Percentiles rank a stretch among this genome's conserved stretches.
phyloP scores from a whole-genome alignment of 2,113 vertebrate genomes.

The Sinocyclocheilus maitianheensis region DNA sequence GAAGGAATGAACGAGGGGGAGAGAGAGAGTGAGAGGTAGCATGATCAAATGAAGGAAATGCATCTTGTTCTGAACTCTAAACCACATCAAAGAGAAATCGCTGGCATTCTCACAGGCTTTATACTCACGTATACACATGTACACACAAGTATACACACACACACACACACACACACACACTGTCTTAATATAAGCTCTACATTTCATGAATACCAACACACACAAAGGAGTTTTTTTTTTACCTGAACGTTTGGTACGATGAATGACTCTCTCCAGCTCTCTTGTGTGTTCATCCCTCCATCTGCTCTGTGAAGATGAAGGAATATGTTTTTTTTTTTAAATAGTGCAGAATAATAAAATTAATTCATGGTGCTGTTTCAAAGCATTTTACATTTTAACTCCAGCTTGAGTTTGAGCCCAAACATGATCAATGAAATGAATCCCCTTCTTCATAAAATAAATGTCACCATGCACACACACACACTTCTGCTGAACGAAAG shows the following conservation, averaged over 20 bases:
- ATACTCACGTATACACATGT: slow-evolving; percentile 31
- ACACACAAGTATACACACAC: slow-evolving; percentile 31
- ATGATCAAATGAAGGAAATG: slow-evolving; percentile 39
- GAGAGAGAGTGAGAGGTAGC: slow-evolving; percentile 38
- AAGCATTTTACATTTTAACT: slow-evolving; percentile 34
- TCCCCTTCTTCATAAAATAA: slow-evolving; percentile 24
- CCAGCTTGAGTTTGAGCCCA: neutral
- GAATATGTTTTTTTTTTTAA: neutral
- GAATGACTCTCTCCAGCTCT: slow-evolving; percentile 51
- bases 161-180: slow-evolving; percentile 29
- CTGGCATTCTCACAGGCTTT: slow-evolving; percentile 31
- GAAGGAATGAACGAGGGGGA: slow-evolving; percentile 34
- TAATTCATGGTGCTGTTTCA: slow-evolving; percentile 37
- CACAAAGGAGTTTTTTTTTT: slow-evolving; percentile 32
- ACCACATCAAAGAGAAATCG: slow-evolving; percentile 51
- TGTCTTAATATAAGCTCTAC: neutral
- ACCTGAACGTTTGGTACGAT: slow-evolving; percentile 60
- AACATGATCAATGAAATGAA: slow-evolving; percentile 25
- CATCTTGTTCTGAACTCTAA: slow-evolving; percentile 43
- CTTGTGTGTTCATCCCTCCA: slow-evolving; percentile 18
- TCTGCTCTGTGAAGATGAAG: slow-evolving; percentile 48
- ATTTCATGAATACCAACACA: slow-evolving; percentile 19
- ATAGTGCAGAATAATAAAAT: neutral
- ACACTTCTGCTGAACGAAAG: neutral
- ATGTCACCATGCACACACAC: neutral